A percentile compares a stretch with the other conserved stretches of the same genome.
These are phyloP conservation scores for Seira musarum DNA, from an alignment of 2,888 invertebrate genomes.

Conservation along the genomic window DNA sequence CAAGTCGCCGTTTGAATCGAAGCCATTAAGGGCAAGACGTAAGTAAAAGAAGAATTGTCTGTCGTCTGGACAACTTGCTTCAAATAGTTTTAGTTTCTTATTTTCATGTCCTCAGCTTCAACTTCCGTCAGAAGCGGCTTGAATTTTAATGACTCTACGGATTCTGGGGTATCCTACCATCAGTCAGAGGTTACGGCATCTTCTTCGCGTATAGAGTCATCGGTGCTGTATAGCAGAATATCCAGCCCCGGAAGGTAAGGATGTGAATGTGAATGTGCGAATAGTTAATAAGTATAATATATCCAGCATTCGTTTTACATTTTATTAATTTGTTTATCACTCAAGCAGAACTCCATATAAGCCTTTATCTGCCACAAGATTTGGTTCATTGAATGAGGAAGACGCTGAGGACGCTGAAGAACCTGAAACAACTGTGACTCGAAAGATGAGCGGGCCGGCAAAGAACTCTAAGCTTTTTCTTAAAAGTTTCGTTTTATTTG, in stretches of 20 bases:
- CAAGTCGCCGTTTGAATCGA: not conserved
- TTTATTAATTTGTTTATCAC: not conserved
- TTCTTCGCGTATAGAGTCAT: not conserved
- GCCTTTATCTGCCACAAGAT: not conserved
- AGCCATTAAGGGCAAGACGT: slow-evolving; percentile 6
- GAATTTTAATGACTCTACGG: not conserved
- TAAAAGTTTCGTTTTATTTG: not conserved
- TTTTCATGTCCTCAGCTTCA: not conserved
- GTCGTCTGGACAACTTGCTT: no score
- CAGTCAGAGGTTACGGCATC: not conserved
- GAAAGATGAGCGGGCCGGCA: not conserved
- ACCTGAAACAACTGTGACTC: not conserved
- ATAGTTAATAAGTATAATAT: slow-evolving; percentile 8
- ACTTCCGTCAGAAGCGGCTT: not conserved
- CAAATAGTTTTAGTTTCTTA: not conserved
- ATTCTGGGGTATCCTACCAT: not conserved
- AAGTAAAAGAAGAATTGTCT: no score
- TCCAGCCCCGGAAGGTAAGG: not conserved
- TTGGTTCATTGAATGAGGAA: not conserved
- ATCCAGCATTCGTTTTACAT: not conserved
- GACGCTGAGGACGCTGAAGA: not conserved
- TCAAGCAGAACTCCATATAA: not conserved
- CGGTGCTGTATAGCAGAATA: slow-evolving; percentile 7
- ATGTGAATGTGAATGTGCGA: not conserved
- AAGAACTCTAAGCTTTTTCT: not conserved